These are phyloP conservation scores for Penelope pileata DNA, from an alignment of 2,113 vertebrate species.

Conservation along the genomic window DNA sequence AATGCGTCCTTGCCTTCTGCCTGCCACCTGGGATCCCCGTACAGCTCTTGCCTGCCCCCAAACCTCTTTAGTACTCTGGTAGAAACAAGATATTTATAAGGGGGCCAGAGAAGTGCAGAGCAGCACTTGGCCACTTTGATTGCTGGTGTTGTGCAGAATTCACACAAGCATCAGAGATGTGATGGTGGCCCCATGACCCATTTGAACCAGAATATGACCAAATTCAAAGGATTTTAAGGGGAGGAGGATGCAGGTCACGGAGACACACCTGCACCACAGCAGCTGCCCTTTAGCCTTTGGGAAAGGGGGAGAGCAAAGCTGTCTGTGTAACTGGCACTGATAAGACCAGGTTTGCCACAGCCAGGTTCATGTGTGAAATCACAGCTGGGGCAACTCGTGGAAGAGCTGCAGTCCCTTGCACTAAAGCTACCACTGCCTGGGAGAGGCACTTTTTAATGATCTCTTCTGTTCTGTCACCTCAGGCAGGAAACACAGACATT, in stretches of 20 bases:
- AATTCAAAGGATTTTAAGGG: not conserved
- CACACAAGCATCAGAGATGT: not conserved
- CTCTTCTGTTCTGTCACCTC: slow-evolving; percentile 8
- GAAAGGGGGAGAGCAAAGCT: not conserved
- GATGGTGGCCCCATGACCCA: not conserved
- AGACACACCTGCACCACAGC: not conserved
- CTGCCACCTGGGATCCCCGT: not conserved
- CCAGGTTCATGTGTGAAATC: accelerated
- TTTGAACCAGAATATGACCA: not conserved
- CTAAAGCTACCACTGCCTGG: not conserved
- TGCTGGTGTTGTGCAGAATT: not conserved
- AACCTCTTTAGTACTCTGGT: not conserved
- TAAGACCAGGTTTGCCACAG: not conserved
- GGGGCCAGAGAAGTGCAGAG: not conserved
- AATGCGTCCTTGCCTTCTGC: not conserved
- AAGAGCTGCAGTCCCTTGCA: not conserved
- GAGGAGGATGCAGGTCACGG: not conserved
- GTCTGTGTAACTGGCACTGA: not conserved
- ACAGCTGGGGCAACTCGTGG: not conserved
- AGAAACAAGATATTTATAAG: not conserved
- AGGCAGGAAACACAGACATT: slow-evolving; percentile 85
- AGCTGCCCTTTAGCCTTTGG: not conserved
- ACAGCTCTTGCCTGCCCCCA: not conserved
- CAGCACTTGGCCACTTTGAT: not conserved
- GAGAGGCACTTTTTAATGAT: not conserved